Base-by-base conservation (phyloP, 2,888 invertebrate genomes). In the Calameuta idolon region DNA sequence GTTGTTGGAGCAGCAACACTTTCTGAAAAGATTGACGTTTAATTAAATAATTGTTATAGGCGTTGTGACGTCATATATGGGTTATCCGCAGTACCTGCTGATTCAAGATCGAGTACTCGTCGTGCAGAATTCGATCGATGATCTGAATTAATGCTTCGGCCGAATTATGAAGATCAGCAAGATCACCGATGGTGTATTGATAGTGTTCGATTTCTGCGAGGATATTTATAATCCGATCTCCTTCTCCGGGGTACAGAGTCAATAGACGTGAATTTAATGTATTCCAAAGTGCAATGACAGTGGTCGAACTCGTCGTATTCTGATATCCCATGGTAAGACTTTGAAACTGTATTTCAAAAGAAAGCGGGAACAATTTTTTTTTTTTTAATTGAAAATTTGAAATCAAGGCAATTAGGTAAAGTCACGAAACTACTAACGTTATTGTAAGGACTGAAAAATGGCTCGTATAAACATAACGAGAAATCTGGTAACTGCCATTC, bases 401-500 rank as follows among this genome's bases (percentile, higher is more conserved):
- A 69, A 74, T 69, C 12, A 35, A 71, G 12, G 12, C 9, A 1
- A 68, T 33, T 23, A 55, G 34, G 30, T 73, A 12, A 71, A 37
- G 15, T 23, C 69, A 12, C 34, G 35, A 69, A 30, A 31, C 33
- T 73, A 89, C 92, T 92, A 90, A 95, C 95, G 92, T 94, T 93
- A 85, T 94, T 93, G 87, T 94, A 95, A 81, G 95, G 94, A 85
- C 93, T 92, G 76, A 93, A 91, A 40, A 96, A 90, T 1, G 94
- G 93, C 85, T 95, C 94, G 37, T 95, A 94, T 34, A 95, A 92
- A 88, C 97, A 97, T 33, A 93, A 93, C 1, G 96, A 95, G 88
- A 96, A 97, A 89, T 97, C 96, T 0, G 97, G 95, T 73, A 93
- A 91, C 84, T 94, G 93, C 97, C 97, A 97, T 81, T 94, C 94